Conservation (phyloP, 2,888 invertebrate genomes). For the Latrodectus hesperus region DNA sequence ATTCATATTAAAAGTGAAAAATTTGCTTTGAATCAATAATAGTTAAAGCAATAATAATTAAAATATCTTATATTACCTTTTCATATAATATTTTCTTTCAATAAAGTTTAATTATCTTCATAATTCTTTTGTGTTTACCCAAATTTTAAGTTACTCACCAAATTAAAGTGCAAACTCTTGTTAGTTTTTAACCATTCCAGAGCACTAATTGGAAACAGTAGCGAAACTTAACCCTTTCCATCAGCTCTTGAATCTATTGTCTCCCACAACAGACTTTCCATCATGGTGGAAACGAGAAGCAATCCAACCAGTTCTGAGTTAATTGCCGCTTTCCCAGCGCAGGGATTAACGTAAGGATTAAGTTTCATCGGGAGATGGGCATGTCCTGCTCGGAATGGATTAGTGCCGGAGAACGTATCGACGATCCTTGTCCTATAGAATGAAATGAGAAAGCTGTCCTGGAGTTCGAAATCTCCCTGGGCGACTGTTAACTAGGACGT, state of each 20-base stretch:
- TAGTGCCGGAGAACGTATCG: background rate
- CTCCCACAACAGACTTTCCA: background rate
- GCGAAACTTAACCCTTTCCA: conserved; percentile 8
- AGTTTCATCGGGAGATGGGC: conserved; percentile 1
- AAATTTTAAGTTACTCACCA: no score
- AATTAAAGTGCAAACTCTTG: background rate
- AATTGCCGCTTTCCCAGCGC: conserved; percentile 14
- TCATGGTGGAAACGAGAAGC: background rate
- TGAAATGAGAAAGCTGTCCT: background rate
- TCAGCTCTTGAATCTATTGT: conserved; percentile 1
- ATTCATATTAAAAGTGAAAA: no score
- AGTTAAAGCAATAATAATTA: no score
- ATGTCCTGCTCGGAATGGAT: conserved; percentile 15
- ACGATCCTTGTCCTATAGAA: background rate
- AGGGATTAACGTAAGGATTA: conserved; percentile 8
- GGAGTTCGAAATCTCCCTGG: background rate
- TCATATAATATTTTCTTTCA: no score
- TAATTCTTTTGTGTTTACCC: no score
- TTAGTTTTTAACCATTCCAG: background rate
- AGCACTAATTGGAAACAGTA: background rate
- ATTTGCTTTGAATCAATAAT: no score
- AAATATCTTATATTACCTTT: no score
- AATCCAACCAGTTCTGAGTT: conserved; percentile 2
- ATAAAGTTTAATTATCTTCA: no score
- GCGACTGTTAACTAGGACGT: conserved; percentile 2